Evolutionary conservation across 1,140 invertebrate species (phyloP).

Genomic region (Diorhabda sublineata): DNA sequence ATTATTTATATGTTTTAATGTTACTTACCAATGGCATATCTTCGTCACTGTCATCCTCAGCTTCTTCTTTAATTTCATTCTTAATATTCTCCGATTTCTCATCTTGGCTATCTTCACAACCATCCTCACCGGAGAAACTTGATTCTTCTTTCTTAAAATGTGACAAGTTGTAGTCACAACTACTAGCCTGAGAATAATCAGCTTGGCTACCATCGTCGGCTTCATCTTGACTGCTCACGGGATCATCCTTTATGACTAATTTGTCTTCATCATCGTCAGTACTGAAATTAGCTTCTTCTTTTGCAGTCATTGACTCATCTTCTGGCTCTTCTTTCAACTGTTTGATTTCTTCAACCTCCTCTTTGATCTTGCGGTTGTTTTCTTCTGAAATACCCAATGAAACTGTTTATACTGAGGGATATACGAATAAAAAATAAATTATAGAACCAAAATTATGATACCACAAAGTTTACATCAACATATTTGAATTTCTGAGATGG

Average conservation of each 20-base stretch:
- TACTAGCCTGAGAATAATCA: constrained; percentile 56
- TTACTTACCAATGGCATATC: constrained; percentile 69
- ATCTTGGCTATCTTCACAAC: constrained; percentile 46
- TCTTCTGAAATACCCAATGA: background rate
- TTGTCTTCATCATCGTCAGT: constrained; percentile 44
- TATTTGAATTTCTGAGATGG: no score
- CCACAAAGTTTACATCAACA: no score
- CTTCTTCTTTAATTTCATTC: constrained; percentile 49
- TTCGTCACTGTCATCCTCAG: constrained; percentile 62
- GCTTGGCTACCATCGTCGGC: constrained; percentile 25
- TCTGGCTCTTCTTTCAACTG: background rate
- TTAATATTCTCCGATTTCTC: constrained; percentile 49
- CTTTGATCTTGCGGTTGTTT: background rate
- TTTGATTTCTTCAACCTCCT: background rate
- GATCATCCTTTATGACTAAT: constrained; percentile 42
- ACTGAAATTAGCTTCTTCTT: constrained; percentile 20
- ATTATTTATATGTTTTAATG: no score
- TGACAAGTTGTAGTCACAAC: constrained; percentile 62
- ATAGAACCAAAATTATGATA: no score
- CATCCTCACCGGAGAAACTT: constrained; percentile 39
- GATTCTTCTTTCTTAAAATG: constrained; percentile 57
- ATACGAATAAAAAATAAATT: no score
- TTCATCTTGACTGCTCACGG: constrained; percentile 36
- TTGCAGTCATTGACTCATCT: background rate
- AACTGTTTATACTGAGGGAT: no score